Base-by-base conservation (phyloP, 2,797 vertebrate species). In the Centroberyx gerrardi region DNA sequence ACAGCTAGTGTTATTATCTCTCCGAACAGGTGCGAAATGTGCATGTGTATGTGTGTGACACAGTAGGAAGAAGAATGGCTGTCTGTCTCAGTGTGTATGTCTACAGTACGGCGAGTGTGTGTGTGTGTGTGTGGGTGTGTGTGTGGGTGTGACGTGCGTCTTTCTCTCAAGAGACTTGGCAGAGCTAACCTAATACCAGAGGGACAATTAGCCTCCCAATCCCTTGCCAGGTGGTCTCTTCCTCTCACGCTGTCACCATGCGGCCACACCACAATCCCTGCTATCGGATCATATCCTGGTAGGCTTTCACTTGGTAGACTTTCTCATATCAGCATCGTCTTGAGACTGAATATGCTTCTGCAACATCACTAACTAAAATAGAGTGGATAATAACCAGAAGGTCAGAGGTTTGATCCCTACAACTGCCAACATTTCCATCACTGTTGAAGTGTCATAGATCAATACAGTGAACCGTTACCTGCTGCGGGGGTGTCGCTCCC, bases 171-270 rank as follows among this genome's bases (percentile, higher is more conserved):
- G 63, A 72, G 74, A 65, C 33, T 46, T 84, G 83, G 73, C 80
- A 76, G 65, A 36, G n/a, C 84, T 54, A 62, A 81, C 22, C 69
- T 46, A 58, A 70, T 12, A 81, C 52, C 74, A 80, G 72, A 76
- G 77, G 62, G 76, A 81, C 72, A 87, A 78, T 90, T 86, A 88
- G 73, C 72, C 66, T 81, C 62, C 46, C 62, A 55, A 74, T 82
- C 81, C 61, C 54, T 17, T 33, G 55, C 71, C 87, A 81, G 74
- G 81, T 85, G 83, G 79, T 60, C 81, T 28, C 59, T 78, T 81
- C 59, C 63, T 71, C 67, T 86, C 70, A 64, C 1, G 40, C 49
- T n/a, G 79, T 69, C 27, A 29, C 69, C 80, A 65, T 27, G 79
- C 67, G 66, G 65, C 52, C 42, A 17, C 53, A 31, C 75, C 74